Evolutionary conservation across 2,888 invertebrate genomes (phyloP), one percentile per base, ranked within the genome.

Genomic region (Lamellibrachia columna): DNA sequence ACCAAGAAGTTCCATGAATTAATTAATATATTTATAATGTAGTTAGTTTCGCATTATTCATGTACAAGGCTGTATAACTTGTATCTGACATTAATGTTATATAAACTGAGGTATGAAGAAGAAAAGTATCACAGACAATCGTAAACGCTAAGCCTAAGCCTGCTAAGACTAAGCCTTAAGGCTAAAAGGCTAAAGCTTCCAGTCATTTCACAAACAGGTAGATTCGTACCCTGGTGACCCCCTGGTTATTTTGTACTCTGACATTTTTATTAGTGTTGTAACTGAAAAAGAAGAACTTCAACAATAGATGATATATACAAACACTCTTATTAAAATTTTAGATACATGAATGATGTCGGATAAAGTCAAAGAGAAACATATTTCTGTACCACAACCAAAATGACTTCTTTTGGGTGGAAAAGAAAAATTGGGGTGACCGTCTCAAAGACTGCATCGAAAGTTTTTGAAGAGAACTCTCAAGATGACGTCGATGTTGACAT

Each of bases 341-440:
- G 75, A 75, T 75, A 6, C 75, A 75, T 22, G 22, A 75, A 22
- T 22, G 22, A 75, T 75, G 75, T 75, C 22, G 22, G 22, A 6
- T 75, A 4, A 75, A 75, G 75, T 22, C 0, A n/a, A 75, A 75
- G 75, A 75, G 4, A n/a, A 75, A 15, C 75, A 11, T 75, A 15
- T 75, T 11, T 75, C 75, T 75, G 75, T 75, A 15, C 28, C 53
- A 40, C 91, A 28, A 92, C 90, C 92, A 40, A 75, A n/a, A 94
- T 94, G 94, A 93, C 95, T 93, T 93, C 93, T 58, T 96, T 96
- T 95, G 95, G 95, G 2, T 96, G 96, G 96, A 96, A 96, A 93
- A 94, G 95, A 92, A 96, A 96, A 93, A 93, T 94, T 92, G 96
- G 96, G 2, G 95, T 94, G 8, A 95, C 95, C n/a, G 95, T 96